phyloP scores from a whole-genome alignment of 2,113 vertebrate species.

The Terrapene triunguis region DNA sequence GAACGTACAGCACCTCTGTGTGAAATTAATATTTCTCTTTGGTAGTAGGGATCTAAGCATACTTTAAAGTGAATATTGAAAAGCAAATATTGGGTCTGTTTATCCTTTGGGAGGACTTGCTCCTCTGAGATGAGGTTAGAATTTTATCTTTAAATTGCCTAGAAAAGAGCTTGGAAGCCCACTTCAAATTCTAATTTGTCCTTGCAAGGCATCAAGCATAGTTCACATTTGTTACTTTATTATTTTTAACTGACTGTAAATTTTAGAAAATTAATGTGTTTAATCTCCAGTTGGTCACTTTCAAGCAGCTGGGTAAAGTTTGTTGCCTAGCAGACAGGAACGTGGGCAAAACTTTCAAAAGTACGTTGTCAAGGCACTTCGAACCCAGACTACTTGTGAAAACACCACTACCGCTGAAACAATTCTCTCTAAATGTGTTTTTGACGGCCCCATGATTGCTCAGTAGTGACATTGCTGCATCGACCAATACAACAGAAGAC shows the following conservation, averaged over 20 bases:
- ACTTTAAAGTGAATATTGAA: constrained; percentile 35
- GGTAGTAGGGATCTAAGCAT: constrained; percentile 16
- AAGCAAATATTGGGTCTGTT: constrained; percentile 38
- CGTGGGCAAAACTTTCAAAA: neutral
- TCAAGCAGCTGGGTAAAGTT: constrained; percentile 16
- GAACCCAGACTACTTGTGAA: neutral
- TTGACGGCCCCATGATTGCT: neutral
- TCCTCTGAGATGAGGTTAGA: constrained; percentile 53
- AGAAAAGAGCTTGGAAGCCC: constrained; percentile 45
- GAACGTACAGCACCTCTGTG: neutral
- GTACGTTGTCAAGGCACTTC: neutral
- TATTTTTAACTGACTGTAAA: constrained; percentile 29
- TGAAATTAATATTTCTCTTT: neutral
- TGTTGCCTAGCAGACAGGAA: constrained; percentile 4
- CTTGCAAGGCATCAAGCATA: constrained; percentile 36
- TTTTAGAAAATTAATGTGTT: constrained; percentile 8
- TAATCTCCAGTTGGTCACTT: constrained; percentile 13
- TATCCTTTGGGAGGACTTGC: constrained; percentile 42
- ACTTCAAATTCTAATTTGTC: constrained; percentile 67
- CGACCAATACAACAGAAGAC: neutral
- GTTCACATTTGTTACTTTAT: constrained; percentile 45
- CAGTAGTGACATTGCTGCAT: neutral
- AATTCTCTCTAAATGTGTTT: neutral
- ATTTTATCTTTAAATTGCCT: constrained; percentile 61
- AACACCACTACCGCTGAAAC: neutral